These are phyloP conservation scores for Syngnathoides biaculeatus DNA, from an alignment of 2,113 vertebrate genomes.

Conservation along the genomic window DNA sequence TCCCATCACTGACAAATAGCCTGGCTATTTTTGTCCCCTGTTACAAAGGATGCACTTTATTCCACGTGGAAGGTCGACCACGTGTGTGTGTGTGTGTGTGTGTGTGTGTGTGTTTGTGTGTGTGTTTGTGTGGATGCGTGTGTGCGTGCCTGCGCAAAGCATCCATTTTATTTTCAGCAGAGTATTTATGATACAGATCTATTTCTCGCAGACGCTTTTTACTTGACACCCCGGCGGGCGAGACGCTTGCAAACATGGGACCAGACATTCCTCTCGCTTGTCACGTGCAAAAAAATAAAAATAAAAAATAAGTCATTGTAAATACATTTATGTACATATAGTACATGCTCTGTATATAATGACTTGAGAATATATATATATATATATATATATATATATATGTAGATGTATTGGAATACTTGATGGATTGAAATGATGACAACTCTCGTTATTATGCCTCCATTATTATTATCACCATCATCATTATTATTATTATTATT, in stretches of 20 bases:
- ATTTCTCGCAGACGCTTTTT: constrained; percentile 4
- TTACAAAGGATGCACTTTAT: background rate
- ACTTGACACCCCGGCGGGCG: background rate
- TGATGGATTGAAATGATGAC: constrained; percentile 34
- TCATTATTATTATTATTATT: constrained; percentile 8
- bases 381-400: constrained; percentile 46
- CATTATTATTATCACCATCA: constrained; percentile 12
- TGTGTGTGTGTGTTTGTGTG: no score
- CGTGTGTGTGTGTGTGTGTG: background rate
- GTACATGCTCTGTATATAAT: constrained; percentile 55
- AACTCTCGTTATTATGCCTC: constrained; percentile 25
- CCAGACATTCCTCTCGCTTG: constrained; percentile 48
- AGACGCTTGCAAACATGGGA: constrained; percentile 37
- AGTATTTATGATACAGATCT: constrained; percentile 9
- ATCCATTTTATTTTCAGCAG: constrained; percentile 5
- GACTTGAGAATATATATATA: no score
- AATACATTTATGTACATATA: constrained; percentile 55
- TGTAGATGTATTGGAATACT: constrained; percentile 31
- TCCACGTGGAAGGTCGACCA: background rate
- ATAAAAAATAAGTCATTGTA: constrained; percentile 21
- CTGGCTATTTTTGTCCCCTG: background rate
- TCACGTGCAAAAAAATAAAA: constrained; percentile 24
- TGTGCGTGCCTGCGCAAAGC: background rate
- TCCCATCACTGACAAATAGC: background rate
- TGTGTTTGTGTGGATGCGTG: background rate